Base-by-base conservation (phyloP, 2,888 invertebrate genomes). In the Melikaiella ostensackeni region DNA sequence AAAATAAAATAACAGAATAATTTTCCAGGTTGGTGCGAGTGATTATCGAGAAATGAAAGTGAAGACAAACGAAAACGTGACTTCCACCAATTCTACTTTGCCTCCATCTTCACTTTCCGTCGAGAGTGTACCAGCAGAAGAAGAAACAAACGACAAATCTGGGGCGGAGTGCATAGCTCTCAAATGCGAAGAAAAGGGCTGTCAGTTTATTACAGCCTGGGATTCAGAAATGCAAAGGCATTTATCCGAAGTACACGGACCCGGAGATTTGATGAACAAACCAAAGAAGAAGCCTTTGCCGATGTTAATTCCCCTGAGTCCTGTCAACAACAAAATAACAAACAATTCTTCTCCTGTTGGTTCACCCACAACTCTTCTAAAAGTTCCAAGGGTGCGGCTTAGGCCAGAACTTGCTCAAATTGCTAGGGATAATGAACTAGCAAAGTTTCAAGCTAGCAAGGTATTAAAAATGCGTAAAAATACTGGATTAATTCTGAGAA, bases 121-220 rank as follows among this genome's bases (percentile, higher is more conserved):
- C 9, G 79, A 81, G 13, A 62, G 13, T n/a, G 30, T 76, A 9
- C 19, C 74, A 19, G 61, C 66, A 50, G 85, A 84, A 38, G 88
- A 88, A 21, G 83, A 86, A 63, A 82, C 84, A 57, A 88, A 81
- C 74, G 86, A 87, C 11, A 84, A 87, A 77, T 86, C 88, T 73
- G 92, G 90, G 46, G 92, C 92, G n/a, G 93, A 93, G 79, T 93
- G 93, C 86, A 92, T 93, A 82, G 91, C 91, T 2, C 79, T 91
- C 16, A 92, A 91, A 66, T 92, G 92, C 80, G 89, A 90, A 55
- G 90, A 90, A 75, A 93, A 93, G 85, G 92, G 92, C 79, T 94
- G 94, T 87, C 93, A 93, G 81, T 94, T 92, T 85, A 93, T 93
- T 83, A 93, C 94, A 2, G 92, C 93, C 19, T 93, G 93, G 92